Evolutionary conservation across 2,113 vertebrate species (phyloP).

Genomic region (Trogon melanurus): DNA sequence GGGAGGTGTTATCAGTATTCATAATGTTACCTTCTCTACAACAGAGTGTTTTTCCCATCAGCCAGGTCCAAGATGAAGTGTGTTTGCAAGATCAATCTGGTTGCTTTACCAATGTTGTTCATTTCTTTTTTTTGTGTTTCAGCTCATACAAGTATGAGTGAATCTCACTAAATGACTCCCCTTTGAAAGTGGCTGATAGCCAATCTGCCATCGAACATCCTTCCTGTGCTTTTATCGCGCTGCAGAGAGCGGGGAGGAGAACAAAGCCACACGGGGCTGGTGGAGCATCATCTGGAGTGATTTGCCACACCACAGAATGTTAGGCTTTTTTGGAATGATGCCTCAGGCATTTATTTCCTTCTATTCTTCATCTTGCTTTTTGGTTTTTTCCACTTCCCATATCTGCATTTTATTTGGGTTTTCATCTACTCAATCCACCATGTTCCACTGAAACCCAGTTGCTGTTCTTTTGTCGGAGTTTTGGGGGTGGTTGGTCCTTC

Average conservation of each 20-base stretch:
- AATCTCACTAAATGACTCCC: constrained; percentile 53
- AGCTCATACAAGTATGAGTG: constrained; percentile 49
- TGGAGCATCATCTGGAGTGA: background rate
- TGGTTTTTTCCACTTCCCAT: background rate
- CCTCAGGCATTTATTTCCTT: background rate
- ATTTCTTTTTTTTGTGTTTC: background rate
- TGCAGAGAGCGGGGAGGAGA: background rate
- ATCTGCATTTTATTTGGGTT: background rate
- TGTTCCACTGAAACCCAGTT: background rate
- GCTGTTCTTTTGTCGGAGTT: background rate
- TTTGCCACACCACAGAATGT: background rate
- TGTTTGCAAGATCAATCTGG: background rate
- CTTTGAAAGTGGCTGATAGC: constrained; percentile 17
- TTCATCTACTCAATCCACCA: background rate
- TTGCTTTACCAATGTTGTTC: background rate
- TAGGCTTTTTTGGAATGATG: background rate
- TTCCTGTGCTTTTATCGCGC: constrained; percentile 30
- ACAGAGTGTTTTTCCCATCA: constrained; percentile 39
- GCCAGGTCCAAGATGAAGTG: background rate
- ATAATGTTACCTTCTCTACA: background rate
- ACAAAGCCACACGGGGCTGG: background rate
- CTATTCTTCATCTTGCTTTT: background rate
- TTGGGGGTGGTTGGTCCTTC: background rate
- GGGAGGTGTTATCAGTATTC: background rate
- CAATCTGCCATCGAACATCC: constrained; percentile 9